Percentiles rank a stretch among this genome's conserved stretches.
Evolutionary conservation across 2,113 vertebrate species (phyloP).

Genomic region (Porphyrio hochstetteri): DNA sequence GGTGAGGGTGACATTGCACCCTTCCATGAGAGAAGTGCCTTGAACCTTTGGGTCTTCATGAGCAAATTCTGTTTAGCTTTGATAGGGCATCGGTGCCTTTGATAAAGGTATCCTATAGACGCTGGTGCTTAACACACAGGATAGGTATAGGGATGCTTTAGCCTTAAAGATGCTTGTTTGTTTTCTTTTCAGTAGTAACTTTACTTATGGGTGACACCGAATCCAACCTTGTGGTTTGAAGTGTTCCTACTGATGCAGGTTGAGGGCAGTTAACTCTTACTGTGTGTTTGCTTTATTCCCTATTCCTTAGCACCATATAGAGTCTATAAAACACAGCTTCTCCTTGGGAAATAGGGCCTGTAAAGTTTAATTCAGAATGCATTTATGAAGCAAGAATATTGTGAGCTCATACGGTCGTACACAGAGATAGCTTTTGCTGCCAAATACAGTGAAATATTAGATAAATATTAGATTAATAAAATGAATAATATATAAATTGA

Average conservation of each 20-base stretch:
- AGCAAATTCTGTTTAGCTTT: neutral
- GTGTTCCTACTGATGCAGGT: neutral
- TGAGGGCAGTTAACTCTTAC: slow-evolving; percentile 23
- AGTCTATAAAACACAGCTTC: neutral
- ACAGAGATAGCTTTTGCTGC: neutral
- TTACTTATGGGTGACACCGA: neutral
- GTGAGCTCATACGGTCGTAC: neutral
- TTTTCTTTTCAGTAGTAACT: neutral
- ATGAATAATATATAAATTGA: neutral
- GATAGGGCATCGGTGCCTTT: neutral
- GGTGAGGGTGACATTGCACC: too few species aligned
- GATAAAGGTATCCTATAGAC: neutral
- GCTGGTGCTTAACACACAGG: neutral
- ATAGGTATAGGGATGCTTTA: neutral
- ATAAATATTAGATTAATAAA: neutral
- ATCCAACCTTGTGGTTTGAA: neutral
- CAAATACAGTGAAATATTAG: neutral
- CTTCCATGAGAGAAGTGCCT: neutral
- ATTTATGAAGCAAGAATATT: neutral
- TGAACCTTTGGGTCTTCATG: rapidly evolving
- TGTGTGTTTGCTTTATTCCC: neutral
- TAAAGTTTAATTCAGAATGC: neutral
- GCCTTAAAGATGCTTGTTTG: neutral
- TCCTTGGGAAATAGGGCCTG: neutral
- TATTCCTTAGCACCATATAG: neutral